Percentiles rank a stretch among this genome's conserved stretches.
These are phyloP conservation scores for Vicugna pacos DNA, from an alignment of 2,113 vertebrate genomes.

Conservation along the genomic window DNA sequence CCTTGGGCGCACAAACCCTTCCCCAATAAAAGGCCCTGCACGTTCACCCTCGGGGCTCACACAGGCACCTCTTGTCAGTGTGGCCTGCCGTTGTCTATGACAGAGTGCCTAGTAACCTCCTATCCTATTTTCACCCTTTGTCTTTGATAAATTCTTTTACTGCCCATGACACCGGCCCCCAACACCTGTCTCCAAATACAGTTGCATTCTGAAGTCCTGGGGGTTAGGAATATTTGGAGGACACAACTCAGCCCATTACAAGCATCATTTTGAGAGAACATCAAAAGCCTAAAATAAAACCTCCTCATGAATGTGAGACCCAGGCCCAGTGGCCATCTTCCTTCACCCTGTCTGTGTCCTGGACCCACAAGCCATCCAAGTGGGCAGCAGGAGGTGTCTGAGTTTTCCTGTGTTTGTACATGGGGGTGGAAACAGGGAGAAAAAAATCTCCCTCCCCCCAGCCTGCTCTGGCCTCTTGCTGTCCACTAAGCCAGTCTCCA, in stretches of 20 bases:
- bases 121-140: too few relatives aligned
- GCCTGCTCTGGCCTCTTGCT: neutral
- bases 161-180: too few relatives aligned
- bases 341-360: neutral
- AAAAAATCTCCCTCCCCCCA: rapidly evolving
- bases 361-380: neutral
- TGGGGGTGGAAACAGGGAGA: neutral
- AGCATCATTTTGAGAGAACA: neutral
- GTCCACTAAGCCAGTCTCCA: neutral
- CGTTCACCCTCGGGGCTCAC: too few relatives aligned
- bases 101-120: too few relatives aligned
- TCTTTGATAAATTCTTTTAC: too few relatives aligned
- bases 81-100: too few relatives aligned
- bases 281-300: neutral
- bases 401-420: neutral
- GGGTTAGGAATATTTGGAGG: neutral
- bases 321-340: neutral
- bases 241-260: neutral
- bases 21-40: too few relatives aligned
- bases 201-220: neutral
- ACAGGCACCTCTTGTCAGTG: too few relatives aligned
- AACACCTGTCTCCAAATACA: neutral
- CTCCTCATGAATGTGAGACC: neutral
- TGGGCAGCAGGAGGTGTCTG: neutral
- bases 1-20: too few relatives aligned